Evolutionary conservation across 2,888 invertebrate genomes (phyloP), one percentile per base, ranked within the genome.

Genomic region (Baccha elongata): DNA sequence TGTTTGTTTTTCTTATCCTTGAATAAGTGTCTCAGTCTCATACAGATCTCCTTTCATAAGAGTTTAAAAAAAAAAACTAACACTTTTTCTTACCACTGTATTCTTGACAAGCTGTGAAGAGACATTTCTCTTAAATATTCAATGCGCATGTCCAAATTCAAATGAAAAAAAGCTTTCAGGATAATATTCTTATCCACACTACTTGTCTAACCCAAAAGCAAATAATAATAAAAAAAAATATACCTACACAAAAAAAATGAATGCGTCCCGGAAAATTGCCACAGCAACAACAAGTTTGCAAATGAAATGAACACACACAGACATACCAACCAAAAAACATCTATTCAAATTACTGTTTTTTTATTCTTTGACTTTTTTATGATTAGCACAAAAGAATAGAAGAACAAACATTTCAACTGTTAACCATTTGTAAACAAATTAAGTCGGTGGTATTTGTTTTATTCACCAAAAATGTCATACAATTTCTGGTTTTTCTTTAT

Each of bases 191-290:
- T 60, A 13, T n/a, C 29, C 11, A 42, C 11, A n/a, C 19, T 46
- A 42, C n/a, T 32, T 58, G 64, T 26, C 32, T 37, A 19, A 68
- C n/a, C 58, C 32, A 35, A 40, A 32, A 29, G 46, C 37, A 23
- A 29, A 32, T 7, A 21, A 46, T 50, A 3, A 50, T 26, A 21
- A 15, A 42, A 15, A 23, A 35, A 40, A 1, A 15, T 15, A 10
- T 1, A 53, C 26, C 23, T 13, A 1, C 8, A 40, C 5, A 52
- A 17, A 46, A 35, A 52, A 46, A 53, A 29, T 21, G 53, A 71
- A 52, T 26, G 46, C 60, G 75, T 64, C 48, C 76, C 48, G 42
- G 72, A 71, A 78, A 71, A 50, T 65, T 23, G 32, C 8, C 11
- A 64, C 37, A 53, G 29, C 44, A 58, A 74, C 72, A 74, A 58